Evolutionary conservation across 2,888 invertebrate species (phyloP), one percentile per base, ranked within the genome.

Genomic region (Crocallis elinguaria): DNA sequence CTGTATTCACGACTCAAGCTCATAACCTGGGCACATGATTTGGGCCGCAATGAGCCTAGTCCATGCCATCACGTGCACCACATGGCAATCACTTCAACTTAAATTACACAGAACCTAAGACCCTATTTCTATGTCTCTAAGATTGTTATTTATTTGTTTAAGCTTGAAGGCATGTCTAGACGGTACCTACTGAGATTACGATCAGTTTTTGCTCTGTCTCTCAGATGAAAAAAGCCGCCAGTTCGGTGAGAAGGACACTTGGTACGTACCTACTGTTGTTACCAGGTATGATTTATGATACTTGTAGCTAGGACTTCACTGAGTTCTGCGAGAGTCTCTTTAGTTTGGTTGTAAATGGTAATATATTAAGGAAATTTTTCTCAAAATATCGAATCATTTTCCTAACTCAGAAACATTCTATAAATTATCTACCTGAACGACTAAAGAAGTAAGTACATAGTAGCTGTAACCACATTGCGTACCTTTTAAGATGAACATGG

Each of bases 161-260:
- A 11, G 12, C 12, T 23, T 37, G 44, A 32, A 25, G 14, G 9
- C 29, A 38, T 17, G 51, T 45, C 39, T 52, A 45, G 51, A 52
- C 39, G 27, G 43, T 39, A 35, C 29, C 12, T 37, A 21, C 27
- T 3, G 0, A 57, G 39, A 39, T 44, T 49, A 57, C 49, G 56
- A 51, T 37, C 45, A 51, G 55, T 60, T 63, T 58, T 52, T 62
- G 60, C 48, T 53, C 21, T 46, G 46, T 49, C 12, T 54, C 56
- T 56, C 57, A 53, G 60, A 62, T 62, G 49, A 52, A 57, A 54
- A 53, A 55, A 42, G 57, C 57, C 57, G 60, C 29, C 62, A 11
- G 38, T 37, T 27, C 41, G 43, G 30, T 43, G 45, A 11, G 42
- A 59, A 59, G 59, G 62, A 57, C 54, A 42, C 29, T 5, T n/a